These are phyloP conservation scores for Trachymyrmex septentrionalis DNA, from an alignment of 1,140 invertebrate genomes.

Conservation along the genomic window DNA sequence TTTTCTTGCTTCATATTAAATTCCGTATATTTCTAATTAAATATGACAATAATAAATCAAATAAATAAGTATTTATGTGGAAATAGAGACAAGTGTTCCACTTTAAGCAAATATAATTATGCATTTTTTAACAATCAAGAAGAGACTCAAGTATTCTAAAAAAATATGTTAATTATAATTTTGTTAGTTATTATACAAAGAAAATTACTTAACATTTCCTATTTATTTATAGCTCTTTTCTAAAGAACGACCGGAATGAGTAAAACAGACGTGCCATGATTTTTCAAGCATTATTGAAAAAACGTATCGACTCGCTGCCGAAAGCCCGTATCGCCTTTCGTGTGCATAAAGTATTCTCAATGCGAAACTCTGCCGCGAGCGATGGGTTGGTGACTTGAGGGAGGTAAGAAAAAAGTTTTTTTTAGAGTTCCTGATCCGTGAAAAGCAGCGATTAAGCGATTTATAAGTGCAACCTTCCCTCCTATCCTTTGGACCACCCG, in stretches of 20 bases:
- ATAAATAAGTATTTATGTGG: not conserved
- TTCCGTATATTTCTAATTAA: not conserved
- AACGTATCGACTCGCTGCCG: conserved; percentile 42
- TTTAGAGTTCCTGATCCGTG: conserved; percentile 79
- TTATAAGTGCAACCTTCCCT: conserved; percentile 72
- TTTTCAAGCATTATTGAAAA: conserved; percentile 69
- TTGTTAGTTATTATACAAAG: not conserved
- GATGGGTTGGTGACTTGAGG: conserved; percentile 20
- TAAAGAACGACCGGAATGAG: not conserved
- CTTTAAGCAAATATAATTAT: not conserved
- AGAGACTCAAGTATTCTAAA: not conserved
- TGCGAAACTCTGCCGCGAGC: conserved; percentile 45
- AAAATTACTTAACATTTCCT: not conserved
- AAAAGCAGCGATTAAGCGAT: conserved; percentile 83
- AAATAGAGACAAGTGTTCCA: not conserved
- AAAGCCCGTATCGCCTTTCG: conserved; percentile 66
- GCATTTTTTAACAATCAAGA: not conserved
- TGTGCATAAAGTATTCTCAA: conserved; percentile 77
- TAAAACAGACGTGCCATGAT: conserved; percentile 1
- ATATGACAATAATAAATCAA: not conserved
- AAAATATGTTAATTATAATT: not conserved
- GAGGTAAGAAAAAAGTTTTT: conserved; percentile 72
- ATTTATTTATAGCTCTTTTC: not conserved
- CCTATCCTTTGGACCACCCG: conserved; percentile 7
- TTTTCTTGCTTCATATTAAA: not conserved